Evolutionary conservation across 1,140 invertebrate species (phyloP).

Genomic region (Linepithema humile): DNA sequence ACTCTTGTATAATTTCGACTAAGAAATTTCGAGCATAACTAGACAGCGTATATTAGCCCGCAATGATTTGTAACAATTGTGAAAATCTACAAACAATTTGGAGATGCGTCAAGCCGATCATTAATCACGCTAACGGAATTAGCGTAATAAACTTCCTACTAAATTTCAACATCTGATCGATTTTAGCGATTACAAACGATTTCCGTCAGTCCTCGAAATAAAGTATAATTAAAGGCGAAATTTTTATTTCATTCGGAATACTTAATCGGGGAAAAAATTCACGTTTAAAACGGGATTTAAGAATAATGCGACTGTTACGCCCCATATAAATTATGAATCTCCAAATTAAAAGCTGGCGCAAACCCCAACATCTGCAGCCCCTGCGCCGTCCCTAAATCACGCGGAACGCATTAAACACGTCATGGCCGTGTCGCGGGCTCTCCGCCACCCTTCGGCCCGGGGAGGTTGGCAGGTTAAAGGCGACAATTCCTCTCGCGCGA

Average conservation of each 20-base stretch:
- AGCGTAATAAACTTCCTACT: too few relatives aligned
- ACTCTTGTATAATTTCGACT: constrained; percentile 3
- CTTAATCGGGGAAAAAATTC: background rate
- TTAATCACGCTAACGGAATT: too few relatives aligned
- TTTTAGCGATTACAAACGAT: too few relatives aligned
- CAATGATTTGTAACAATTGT: background rate
- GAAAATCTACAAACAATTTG: too few relatives aligned
- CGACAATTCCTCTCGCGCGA: constrained; percentile 44
- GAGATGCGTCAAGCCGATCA: too few relatives aligned
- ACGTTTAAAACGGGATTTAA: constrained; percentile 16
- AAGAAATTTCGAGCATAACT: background rate
- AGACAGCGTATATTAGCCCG: background rate
- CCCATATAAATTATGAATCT: constrained; percentile 56
- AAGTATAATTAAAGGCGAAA: background rate
- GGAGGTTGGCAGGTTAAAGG: constrained; percentile 5
- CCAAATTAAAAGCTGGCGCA: constrained; percentile 46
- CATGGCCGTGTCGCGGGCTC: constrained; percentile 40
- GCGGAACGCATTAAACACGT: constrained; percentile 53
- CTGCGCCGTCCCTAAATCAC: constrained; percentile 45
- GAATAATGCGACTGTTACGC: constrained; percentile 37
- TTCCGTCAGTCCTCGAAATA: too few relatives aligned
- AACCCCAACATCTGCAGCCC: constrained; percentile 49
- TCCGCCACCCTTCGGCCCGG: constrained; percentile 24
- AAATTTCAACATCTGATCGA: too few relatives aligned
- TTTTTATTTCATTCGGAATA: background rate